Evolutionary conservation across 2,797 vertebrate species (phyloP).

Genomic region (Thripadectes ignobilis): DNA sequence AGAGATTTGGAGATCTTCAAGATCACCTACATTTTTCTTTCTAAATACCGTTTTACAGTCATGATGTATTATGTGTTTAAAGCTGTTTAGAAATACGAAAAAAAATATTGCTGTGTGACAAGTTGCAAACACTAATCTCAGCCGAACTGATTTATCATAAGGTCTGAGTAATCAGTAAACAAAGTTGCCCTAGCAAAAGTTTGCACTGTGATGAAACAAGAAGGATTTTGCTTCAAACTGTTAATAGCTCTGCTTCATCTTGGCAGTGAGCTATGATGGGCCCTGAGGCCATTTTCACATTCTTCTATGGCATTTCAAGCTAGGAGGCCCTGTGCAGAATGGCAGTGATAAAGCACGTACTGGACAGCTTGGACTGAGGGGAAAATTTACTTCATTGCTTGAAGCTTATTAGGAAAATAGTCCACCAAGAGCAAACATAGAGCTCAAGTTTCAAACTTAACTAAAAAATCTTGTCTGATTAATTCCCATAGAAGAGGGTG

Average conservation of each 20-base stretch:
- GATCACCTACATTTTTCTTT: background rate
- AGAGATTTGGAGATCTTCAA: background rate
- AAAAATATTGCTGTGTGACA: background rate
- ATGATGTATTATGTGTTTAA: background rate
- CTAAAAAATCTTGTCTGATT: background rate
- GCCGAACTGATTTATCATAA: background rate
- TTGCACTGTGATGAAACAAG: background rate
- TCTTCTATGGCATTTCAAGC: background rate
- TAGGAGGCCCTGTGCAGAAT: background rate
- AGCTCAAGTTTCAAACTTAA: background rate
- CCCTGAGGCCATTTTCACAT: background rate
- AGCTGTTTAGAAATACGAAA: background rate
- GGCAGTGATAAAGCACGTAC: background rate
- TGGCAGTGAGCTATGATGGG: background rate
- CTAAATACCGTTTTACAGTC: background rate
- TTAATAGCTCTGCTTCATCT: background rate
- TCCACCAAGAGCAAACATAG: background rate
- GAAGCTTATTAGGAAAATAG: background rate
- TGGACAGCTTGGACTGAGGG: background rate
- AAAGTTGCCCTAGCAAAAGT: background rate
- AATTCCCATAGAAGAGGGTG: background rate
- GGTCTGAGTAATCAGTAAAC: background rate
- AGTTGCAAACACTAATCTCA: background rate
- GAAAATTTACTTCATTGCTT: background rate
- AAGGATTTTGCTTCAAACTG: conserved; percentile 1